These are phyloP conservation scores for Mermis nigrescens DNA, from an alignment of 2,888 invertebrate genomes.

Conservation along the genomic window DNA sequence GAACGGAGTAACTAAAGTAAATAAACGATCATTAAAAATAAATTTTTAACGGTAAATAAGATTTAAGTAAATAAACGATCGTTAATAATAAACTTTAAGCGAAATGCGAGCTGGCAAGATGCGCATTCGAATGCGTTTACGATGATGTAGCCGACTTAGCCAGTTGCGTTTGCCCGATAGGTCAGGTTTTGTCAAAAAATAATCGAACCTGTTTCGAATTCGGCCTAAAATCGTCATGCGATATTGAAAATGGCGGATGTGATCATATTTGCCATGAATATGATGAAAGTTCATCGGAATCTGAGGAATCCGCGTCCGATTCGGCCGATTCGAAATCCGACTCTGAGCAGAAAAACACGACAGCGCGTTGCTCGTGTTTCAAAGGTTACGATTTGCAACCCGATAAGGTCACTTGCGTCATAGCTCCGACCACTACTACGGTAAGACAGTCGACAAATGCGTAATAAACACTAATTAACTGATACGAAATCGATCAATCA, in stretches of 20 bases:
- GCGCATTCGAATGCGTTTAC: not conserved
- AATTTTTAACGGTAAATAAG: too few relatives aligned
- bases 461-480: too few relatives aligned
- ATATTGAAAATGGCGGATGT: constrained; percentile 4
- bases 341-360: too few relatives aligned
- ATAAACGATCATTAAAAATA: too few relatives aligned
- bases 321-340: too few relatives aligned
- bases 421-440: not conserved
- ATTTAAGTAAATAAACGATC: too few relatives aligned
- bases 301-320: too few relatives aligned
- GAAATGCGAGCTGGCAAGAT: not conserved
- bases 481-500: too few relatives aligned
- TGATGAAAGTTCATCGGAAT: too few relatives aligned
- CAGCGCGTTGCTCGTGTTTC: not conserved
- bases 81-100: not conserved
- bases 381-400: not conserved
- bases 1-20: too few relatives aligned
- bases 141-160: not conserved
- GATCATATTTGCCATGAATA: not conserved
- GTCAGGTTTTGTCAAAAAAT: not conserved
- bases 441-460: too few relatives aligned
- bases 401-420: not conserved
- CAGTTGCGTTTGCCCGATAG: not conserved
- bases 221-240: not conserved
- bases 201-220: not conserved